Conservation (phyloP, 92 coral and sea anemone species). For the Actinostola sp. region DNA sequence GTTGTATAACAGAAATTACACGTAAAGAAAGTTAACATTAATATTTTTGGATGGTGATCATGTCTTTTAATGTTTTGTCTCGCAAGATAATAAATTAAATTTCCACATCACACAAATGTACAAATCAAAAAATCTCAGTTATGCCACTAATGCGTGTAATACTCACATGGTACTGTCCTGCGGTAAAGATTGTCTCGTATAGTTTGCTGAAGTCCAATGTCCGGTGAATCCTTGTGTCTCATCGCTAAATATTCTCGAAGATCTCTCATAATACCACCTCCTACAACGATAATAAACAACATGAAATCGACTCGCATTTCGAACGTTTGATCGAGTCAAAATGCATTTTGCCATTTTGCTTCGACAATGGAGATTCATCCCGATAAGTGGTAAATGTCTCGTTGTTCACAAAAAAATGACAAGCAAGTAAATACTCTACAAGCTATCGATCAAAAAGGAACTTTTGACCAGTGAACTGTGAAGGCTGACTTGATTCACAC, state of each 20-base stretch:
- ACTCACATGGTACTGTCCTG: slow-evolving; percentile 95
- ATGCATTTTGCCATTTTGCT: too few relatives aligned
- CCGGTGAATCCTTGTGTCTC: slow-evolving; percentile 73
- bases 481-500: slow-evolving; percentile 19
- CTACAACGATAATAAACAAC: slow-evolving; percentile 50
- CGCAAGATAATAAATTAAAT: neutral
- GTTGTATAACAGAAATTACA: too few relatives aligned
- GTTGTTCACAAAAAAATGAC: neutral
- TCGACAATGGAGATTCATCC: neutral
- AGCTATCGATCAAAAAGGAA: slow-evolving; percentile 27
- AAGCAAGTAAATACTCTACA: slow-evolving; percentile 14
- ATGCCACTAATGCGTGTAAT: neutral
- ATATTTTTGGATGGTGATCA: too few relatives aligned
- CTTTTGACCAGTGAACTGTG: slow-evolving; percentile 30
- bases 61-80: neutral
- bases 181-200: slow-evolving; percentile 94
- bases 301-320: neutral
- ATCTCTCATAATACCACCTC: slow-evolving; percentile 84
- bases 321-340: slow-evolving; percentile 15
- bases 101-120: neutral
- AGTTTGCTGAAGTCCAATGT: slow-evolving; percentile 90
- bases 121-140: slow-evolving; percentile 1
- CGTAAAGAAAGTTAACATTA: too few relatives aligned
- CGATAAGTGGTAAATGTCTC: neutral
- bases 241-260: slow-evolving; percentile 85